Conservation (phyloP, 92 coral and sea anemone species). For the Epizoanthus scotinus region DNA sequence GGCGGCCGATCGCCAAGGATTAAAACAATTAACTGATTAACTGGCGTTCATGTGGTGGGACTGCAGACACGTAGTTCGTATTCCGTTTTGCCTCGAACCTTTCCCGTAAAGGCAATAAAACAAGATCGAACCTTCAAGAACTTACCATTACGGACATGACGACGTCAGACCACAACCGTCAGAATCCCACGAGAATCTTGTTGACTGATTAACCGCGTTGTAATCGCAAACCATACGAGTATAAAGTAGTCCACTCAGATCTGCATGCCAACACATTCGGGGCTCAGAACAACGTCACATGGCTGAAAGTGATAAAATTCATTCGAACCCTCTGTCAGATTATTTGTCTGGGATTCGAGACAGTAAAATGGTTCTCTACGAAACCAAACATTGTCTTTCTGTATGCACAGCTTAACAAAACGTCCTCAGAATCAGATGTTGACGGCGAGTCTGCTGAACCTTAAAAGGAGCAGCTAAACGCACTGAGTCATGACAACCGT, state of each 20-base stretch:
- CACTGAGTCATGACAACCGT: background rate
- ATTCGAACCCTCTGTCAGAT: background rate
- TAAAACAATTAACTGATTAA: no score
- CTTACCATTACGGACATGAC: slow-evolving; percentile 71
- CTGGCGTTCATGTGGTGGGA: no score
- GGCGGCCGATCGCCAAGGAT: no score
- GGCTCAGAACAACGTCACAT: background rate
- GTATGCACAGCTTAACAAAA: slow-evolving; percentile 19
- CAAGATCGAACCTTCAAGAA: slow-evolving; percentile 30
- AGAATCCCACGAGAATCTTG: background rate
- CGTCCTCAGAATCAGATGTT: slow-evolving; percentile 16
- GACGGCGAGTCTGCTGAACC: slow-evolving; percentile 14
- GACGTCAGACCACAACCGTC: slow-evolving; percentile 31
- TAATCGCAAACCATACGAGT: background rate
- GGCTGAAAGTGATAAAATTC: slow-evolving; percentile 19
- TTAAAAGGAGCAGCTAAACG: background rate
- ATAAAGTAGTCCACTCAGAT: background rate
- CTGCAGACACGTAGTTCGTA: no score
- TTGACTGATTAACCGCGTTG: slow-evolving; percentile 21
- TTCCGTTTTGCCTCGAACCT: background rate
- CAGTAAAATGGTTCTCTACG: background rate
- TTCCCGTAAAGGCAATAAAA: background rate
- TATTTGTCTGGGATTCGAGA: background rate
- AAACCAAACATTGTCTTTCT: background rate
- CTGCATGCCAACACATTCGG: slow-evolving; percentile 15